Evolutionary conservation across 2,113 vertebrate genomes (phyloP).

Genomic region (Asarcornis scutulata): DNA sequence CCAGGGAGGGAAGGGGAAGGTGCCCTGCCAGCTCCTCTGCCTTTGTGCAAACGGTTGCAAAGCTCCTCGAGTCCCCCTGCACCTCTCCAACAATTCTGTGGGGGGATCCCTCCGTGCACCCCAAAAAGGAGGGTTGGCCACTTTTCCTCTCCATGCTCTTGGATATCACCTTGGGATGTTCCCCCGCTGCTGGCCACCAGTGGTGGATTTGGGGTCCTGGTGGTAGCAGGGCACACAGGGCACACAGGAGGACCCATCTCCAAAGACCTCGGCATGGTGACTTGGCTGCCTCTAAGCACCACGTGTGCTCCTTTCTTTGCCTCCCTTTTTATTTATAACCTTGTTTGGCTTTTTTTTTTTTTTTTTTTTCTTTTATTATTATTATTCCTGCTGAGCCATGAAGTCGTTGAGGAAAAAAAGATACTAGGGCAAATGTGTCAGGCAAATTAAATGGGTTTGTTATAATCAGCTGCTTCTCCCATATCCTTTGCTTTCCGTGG

Average conservation of each 20-base stretch:
- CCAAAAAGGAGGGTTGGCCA: rapidly evolving
- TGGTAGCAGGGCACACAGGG: too few species aligned
- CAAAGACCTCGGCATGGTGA: background rate
- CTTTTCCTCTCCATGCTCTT: rapidly evolving
- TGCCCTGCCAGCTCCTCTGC: background rate
- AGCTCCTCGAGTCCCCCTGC: too few species aligned
- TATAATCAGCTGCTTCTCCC: background rate
- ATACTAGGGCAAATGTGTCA: constrained; percentile 3
- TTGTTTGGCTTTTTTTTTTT: constrained; percentile 13
- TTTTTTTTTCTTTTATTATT: constrained; percentile 19
- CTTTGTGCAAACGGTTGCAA: background rate
- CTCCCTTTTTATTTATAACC: constrained; percentile 41
- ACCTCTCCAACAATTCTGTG: background rate
- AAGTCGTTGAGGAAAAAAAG: background rate
- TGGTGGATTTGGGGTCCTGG: too few species aligned
- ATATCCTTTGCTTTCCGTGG: background rate
- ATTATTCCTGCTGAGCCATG: constrained; percentile 37
- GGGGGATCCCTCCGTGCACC: background rate
- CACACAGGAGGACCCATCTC: background rate
- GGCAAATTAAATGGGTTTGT: constrained; percentile 36
- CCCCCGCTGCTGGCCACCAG: rapidly evolving
- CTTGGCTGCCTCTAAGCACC: background rate
- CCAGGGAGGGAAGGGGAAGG: background rate
- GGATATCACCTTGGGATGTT: background rate
- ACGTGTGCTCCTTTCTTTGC: background rate